Conservation (phyloP, 2,888 invertebrate genomes). For the Eustalomyia histrio region DNA sequence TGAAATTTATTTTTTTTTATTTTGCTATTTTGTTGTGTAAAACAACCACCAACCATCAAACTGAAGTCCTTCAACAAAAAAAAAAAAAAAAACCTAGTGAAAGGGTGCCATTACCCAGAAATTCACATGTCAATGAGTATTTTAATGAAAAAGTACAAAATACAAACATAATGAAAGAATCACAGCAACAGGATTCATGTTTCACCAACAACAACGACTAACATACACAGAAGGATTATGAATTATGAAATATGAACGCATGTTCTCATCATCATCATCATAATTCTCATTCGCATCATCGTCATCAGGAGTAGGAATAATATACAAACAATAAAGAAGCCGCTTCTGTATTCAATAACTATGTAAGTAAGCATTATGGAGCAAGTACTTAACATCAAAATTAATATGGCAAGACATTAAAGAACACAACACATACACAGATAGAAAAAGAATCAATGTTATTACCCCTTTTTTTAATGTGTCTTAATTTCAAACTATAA, state of each 20-base stretch:
- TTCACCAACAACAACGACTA: constrained; percentile 49
- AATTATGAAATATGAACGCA: constrained; percentile 60
- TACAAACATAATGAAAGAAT: constrained; percentile 24
- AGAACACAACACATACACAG: background rate
- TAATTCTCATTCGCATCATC: constrained; percentile 15
- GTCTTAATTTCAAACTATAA: background rate
- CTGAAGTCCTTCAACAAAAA: constrained; percentile 40
- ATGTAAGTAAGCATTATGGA: constrained; percentile 9
- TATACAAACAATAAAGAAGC: constrained; percentile 49
- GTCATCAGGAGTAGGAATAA: constrained; percentile 9
- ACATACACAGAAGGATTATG: constrained; percentile 51
- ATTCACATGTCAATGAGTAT: constrained; percentile 62
- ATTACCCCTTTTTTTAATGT: constrained; percentile 46
- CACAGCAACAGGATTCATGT: constrained; percentile 60
- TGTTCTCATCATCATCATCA: constrained; percentile 52
- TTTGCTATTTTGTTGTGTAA: constrained; percentile 23
- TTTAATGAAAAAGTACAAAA: constrained; percentile 48
- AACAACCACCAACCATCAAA: constrained; percentile 56
- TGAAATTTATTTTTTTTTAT: constrained; percentile 50
- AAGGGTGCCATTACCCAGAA: constrained; percentile 59
- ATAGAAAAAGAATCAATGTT: background rate
- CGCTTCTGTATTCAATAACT: constrained; percentile 42
- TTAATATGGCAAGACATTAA: constrained; percentile 31
- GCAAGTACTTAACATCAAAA: constrained; percentile 42
- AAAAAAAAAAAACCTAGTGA: constrained; percentile 46